Percentiles rank a stretch among this genome's conserved stretches.
Conservation (phyloP, 1,140 invertebrate genomes). For the Brachionus asplanchnoidis region DNA sequence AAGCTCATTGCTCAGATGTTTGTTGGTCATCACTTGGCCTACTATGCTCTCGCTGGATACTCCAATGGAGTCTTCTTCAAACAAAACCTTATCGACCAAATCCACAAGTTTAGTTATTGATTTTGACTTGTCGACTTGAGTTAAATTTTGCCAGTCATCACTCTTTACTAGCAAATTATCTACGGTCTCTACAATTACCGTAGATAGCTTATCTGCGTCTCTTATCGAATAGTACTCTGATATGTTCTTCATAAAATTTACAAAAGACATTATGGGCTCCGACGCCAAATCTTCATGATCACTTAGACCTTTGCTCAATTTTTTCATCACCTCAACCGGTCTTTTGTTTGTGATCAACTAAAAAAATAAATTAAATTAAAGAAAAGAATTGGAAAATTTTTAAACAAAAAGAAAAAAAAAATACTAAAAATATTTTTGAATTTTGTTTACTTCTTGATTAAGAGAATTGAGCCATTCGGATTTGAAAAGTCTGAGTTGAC, state of each 20-base stretch:
- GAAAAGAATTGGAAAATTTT: not conserved
- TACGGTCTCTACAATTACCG: not conserved
- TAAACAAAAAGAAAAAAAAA: not conserved
- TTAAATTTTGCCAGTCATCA: not conserved
- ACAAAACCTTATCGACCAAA: constrained; percentile 17
- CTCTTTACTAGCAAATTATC: not conserved
- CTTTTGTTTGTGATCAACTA: not conserved
- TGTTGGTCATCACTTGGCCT: not conserved
- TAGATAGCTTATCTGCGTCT: not conserved
- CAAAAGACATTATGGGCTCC: not conserved
- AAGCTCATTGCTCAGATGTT: not conserved
- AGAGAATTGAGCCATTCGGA: not conserved
- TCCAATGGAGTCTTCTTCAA: not conserved
- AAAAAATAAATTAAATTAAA: not conserved
- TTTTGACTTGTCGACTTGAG: not conserved
- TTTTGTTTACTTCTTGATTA: not conserved
- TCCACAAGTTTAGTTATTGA: constrained; percentile 16
- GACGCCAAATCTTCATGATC: not conserved
- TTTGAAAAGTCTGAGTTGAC: not conserved
- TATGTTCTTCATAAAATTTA: constrained; percentile 10
- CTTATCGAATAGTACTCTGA: not conserved
- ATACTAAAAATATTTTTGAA: not conserved
- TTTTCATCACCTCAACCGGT: not conserved
- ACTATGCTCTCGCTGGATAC: not conserved
- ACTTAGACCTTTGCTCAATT: not conserved